Conservation (phyloP, 2,888 invertebrate species). For the Nemapogon koenigi region DNA sequence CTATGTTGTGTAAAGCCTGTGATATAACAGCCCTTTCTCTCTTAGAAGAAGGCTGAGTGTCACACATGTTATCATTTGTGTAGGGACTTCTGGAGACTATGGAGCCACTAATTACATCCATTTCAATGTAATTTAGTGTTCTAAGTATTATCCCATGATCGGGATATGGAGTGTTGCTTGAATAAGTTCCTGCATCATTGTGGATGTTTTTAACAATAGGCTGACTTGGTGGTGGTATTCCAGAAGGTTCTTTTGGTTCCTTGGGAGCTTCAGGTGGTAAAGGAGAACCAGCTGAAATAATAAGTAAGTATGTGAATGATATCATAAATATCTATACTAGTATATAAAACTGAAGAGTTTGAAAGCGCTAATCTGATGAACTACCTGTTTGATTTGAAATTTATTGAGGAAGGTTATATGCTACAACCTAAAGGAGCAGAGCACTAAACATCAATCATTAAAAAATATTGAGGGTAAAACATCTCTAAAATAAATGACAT, state of each 20-base stretch:
- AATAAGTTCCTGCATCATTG: background rate
- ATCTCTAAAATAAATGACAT: no score
- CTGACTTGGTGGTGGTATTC: constrained; percentile 15
- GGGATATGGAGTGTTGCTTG: constrained; percentile 41
- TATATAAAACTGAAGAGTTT: no score
- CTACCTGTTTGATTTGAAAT: background rate
- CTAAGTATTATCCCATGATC: constrained; percentile 48
- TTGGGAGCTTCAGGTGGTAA: constrained; percentile 18
- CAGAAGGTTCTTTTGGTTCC: constrained; percentile 13
- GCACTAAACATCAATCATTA: no score
- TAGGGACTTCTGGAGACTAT: background rate
- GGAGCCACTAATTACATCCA: constrained; percentile 53
- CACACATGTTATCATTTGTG: constrained; percentile 19
- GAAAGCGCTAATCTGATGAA: no score
- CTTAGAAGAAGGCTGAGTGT: constrained; percentile 23
- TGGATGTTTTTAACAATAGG: constrained; percentile 1
- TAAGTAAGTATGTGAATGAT: background rate
- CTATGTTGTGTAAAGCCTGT: constrained; percentile 42
- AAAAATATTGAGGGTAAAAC: no score
- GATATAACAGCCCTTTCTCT: constrained; percentile 41
- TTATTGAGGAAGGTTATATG: no score
- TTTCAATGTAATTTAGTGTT: constrained; percentile 56
- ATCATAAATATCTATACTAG: background rate
- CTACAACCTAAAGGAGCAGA: no score
- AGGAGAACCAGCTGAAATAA: constrained; percentile 10